Evolutionary conservation across 2,113 vertebrate species (phyloP), one percentile per base, ranked within the genome.

Genomic region (Kobus ellipsiprymnus): DNA sequence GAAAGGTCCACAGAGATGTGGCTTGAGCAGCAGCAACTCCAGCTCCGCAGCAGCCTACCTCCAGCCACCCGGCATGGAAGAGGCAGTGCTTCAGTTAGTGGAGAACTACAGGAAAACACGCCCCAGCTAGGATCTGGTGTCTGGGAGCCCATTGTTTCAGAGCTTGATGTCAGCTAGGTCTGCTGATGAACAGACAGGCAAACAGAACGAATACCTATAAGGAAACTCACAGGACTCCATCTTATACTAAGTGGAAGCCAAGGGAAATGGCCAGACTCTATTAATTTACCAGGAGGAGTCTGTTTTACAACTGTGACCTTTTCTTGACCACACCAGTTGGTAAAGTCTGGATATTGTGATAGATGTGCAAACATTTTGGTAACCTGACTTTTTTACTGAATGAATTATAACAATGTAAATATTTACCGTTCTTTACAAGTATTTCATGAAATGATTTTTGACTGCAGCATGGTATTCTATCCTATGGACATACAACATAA

Each of bases 381-480:
- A 91, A 52, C 2, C 29, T 60, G 50, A 80, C 15, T 5, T 40
- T 77, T 84, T 67, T 87, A 54, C 40, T 86, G 11, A 97, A 80
- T 54, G 25, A 87, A 52, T 87, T 84, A 59, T 40, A 83, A 95
- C 16, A 50, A 83, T 52, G 33, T 67, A 88, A 93, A 77, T 88
- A 88, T 12, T 88, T 94, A 50, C 25, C 19, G 44, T 64, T 10
- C 23, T 87, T 96, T 91, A 91, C 46, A 83, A 82, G 60, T 80
- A 92, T 91, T 96, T 94, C 71, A 90, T 48, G 25, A 92, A 90
- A 74, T 84, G 21, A 96, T 74, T 80, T 94, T 95, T 78, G 36
- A 33, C 54, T 92, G 7, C 40, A 91, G 23, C 30, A 19, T 89
- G 36, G 2, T 80, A 85, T 67, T 52, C 30, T 85, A 46, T 93